These are phyloP conservation scores for Scophthalmus maximus DNA, from an alignment of 2,113 vertebrate species.

Conservation along the genomic window DNA sequence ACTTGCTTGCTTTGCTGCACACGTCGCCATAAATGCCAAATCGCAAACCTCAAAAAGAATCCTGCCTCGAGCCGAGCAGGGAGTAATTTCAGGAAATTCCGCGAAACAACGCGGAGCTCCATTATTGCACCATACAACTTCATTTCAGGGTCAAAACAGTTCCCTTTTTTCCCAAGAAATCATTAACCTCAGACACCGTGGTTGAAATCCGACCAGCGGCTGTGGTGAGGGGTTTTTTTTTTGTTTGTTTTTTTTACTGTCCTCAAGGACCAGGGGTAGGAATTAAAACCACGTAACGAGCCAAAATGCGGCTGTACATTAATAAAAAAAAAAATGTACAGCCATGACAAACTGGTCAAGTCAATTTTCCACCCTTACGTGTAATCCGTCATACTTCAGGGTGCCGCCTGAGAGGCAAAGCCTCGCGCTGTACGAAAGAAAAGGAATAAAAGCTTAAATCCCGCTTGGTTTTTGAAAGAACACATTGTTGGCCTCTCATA, in stretches of 20 bases:
- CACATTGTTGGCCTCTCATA: conserved; percentile 67
- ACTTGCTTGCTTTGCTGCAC: neutral
- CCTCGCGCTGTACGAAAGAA: conserved; percentile 67
- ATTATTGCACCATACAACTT: conserved; percentile 41
- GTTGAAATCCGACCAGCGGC: conserved; percentile 63
- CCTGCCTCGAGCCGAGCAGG: conserved; percentile 11
- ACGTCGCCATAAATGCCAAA: conserved; percentile 7
- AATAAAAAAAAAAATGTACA: too few relatives aligned
- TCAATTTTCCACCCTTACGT: conserved; percentile 48
- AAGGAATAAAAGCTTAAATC: conserved; percentile 62
- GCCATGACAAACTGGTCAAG: conserved; percentile 62
- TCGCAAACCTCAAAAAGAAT: conserved; percentile 33
- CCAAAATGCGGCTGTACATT: conserved; percentile 68
- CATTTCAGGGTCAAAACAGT: conserved; percentile 44
- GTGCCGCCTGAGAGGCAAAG: conserved; percentile 51
- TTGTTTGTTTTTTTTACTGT: conserved; percentile 66
- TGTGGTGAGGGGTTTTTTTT: too few relatives aligned
- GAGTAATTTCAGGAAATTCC: conserved; percentile 11
- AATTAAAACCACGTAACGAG: conserved; percentile 61
- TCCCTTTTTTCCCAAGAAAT: conserved; percentile 43
- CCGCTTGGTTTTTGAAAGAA: conserved; percentile 64
- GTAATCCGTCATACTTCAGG: conserved; percentile 63
- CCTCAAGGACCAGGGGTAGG: conserved; percentile 64
- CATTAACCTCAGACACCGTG: conserved; percentile 52
- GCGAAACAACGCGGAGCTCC: conserved; percentile 23